phyloP scores from a whole-genome alignment of 2,888 invertebrate genomes.

The Julus scandinavius region DNA sequence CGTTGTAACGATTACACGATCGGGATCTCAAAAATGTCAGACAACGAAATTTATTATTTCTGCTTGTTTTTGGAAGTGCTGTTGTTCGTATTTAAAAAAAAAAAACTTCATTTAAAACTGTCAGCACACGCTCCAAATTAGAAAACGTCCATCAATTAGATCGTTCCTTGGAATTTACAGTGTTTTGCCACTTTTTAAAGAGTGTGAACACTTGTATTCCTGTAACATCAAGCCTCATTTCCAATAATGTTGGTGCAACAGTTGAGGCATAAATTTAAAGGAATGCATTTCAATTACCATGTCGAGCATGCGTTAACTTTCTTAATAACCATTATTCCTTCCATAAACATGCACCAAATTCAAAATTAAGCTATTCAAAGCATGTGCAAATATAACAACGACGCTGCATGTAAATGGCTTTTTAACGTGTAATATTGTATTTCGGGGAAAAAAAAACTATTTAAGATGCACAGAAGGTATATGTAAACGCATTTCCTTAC shows the following conservation, averaged over 20 bases:
- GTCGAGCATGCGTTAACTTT: neutral
- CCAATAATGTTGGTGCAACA: neutral
- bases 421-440: neutral
- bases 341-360: neutral
- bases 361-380: neutral
- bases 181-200: neutral
- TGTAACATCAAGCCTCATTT: neutral
- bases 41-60: conserved; percentile 13
- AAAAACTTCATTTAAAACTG: neutral
- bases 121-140: conserved; percentile 3
- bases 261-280: neutral
- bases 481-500: no score
- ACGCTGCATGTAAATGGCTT: neutral
- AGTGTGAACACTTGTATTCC: neutral
- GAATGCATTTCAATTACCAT: neutral
- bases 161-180: neutral
- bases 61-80: neutral
- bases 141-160: conserved; percentile 22
- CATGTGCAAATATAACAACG: neutral
- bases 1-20: neutral
- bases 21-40: neutral
- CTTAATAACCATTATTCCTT: neutral
- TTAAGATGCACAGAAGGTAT: no score
- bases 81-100: neutral
- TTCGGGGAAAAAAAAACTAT: no score